These are phyloP conservation scores for Sericinus montela DNA, from an alignment of 2,888 invertebrate genomes.

Conservation along the genomic window DNA sequence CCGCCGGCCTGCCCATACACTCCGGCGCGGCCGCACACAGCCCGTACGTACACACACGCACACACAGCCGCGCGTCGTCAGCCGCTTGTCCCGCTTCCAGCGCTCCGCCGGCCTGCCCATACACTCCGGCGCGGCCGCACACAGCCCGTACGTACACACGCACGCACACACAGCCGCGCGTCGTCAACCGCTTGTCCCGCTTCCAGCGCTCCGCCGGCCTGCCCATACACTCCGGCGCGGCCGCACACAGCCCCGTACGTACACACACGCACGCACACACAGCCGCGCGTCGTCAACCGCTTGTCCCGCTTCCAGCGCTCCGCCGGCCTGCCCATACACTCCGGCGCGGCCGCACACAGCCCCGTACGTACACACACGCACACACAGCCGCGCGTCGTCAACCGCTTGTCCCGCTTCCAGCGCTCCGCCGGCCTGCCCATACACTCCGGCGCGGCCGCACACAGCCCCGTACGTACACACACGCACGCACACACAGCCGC, in stretches of 20 bases:
- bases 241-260: slow-evolving; percentile 85
- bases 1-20: slow-evolving; percentile 88
- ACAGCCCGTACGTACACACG: slow-evolving; percentile 85
- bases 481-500: slow-evolving; percentile 95
- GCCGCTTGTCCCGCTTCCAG: slow-evolving; percentile 96
- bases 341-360: slow-evolving; percentile 75
- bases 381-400: slow-evolving; percentile 93
- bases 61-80: slow-evolving; percentile 96
- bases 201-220: slow-evolving; percentile 98
- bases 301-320: slow-evolving; percentile 98
- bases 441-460: slow-evolving; percentile 66
- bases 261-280: slow-evolving; percentile 53
- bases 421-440: slow-evolving; percentile 93
- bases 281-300: slow-evolving; percentile 94
- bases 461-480: slow-evolving; percentile 83
- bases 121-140: slow-evolving; percentile 66
- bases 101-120: slow-evolving; percentile 93
- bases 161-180: slow-evolving; percentile 93
- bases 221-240: slow-evolving; percentile 62
- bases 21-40: slow-evolving; percentile 78
- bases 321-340: slow-evolving; percentile 86
- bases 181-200: slow-evolving; percentile 95
- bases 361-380: slow-evolving; percentile 78
- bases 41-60: slow-evolving; percentile 87
- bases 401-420: slow-evolving; percentile 96